A percentile compares a stretch with the other conserved stretches of the same genome.
Conservation (phyloP, 2,113 vertebrate genomes). For the Vulpes vulpes region DNA sequence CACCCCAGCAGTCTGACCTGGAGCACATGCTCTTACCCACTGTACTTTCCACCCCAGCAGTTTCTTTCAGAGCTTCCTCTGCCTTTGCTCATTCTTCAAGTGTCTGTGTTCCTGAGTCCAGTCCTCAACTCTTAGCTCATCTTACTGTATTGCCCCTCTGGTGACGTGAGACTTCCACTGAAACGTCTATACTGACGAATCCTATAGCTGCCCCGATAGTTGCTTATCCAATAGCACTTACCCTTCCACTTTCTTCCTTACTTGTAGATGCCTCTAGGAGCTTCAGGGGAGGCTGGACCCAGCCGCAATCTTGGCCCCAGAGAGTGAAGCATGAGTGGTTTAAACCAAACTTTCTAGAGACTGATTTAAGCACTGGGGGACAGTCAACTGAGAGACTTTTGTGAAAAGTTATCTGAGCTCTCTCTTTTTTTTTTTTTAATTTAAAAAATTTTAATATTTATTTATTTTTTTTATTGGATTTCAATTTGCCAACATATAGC, state of each 20-base stretch:
- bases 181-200: neutral
- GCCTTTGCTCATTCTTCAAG: neutral
- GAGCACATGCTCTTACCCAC: neutral
- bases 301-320: neutral
- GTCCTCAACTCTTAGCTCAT: neutral
- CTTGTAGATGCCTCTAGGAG: neutral
- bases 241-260: neutral
- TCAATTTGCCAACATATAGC: too few species aligned
- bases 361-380: neutral
- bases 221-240: neutral
- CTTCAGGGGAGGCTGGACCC: neutral
- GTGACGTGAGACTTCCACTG: neutral
- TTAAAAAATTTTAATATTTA: too few species aligned
- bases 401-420: neutral
- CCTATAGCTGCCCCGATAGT: neutral
- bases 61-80: neutral
- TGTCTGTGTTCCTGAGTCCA: neutral
- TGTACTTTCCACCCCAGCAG: too few species aligned
- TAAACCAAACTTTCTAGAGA: neutral
- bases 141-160: neutral
- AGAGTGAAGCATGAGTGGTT: neutral
- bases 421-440: too few species aligned
- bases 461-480: too few species aligned
- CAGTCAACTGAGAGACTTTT: neutral
- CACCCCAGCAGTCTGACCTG: neutral